Percentiles rank a stretch among this genome's conserved stretches.
Conservation (phyloP, 2,797 vertebrate species). For the Poecilia velifera region DNA sequence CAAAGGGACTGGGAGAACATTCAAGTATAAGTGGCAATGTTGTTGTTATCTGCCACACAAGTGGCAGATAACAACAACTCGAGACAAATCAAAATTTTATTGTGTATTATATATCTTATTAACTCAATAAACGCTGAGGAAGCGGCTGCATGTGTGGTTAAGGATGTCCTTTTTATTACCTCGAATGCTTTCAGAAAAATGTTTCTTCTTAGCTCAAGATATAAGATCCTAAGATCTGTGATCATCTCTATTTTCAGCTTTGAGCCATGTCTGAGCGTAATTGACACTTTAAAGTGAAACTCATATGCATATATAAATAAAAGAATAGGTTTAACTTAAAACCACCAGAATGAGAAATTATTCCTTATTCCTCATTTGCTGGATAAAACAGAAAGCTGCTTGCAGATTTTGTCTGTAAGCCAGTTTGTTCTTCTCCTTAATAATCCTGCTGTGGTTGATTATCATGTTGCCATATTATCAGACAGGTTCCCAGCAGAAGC, state of each 20-base stretch:
- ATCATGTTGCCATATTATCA: constrained; percentile 66
- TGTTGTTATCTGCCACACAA: constrained; percentile 23
- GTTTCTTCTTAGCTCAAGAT: background rate
- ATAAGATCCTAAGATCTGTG: background rate
- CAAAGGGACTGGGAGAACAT: constrained; percentile 93
- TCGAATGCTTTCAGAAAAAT: constrained; percentile 9
- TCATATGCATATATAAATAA: background rate
- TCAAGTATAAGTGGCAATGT: constrained; percentile 87
- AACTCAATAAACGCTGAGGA: constrained; percentile 2
- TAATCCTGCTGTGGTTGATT: constrained; percentile 70
- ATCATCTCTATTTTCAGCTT: background rate
- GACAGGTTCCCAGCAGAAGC: constrained; percentile 41
- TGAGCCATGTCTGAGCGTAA: too few species aligned
- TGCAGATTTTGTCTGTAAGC: background rate
- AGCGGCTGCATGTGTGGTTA: background rate
- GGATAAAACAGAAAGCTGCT: background rate
- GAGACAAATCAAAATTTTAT: constrained; percentile 16
- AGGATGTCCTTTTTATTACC: background rate
- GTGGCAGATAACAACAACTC: constrained; percentile 18
- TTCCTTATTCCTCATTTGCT: background rate
- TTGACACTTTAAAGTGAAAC: background rate
- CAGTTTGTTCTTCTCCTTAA: constrained; percentile 39
- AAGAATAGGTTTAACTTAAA: background rate
- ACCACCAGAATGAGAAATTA: background rate
- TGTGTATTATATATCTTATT: constrained; percentile 14